These are phyloP conservation scores for Calliphora vicina DNA, from an alignment of 1,140 invertebrate species.

Conservation along the genomic window DNA sequence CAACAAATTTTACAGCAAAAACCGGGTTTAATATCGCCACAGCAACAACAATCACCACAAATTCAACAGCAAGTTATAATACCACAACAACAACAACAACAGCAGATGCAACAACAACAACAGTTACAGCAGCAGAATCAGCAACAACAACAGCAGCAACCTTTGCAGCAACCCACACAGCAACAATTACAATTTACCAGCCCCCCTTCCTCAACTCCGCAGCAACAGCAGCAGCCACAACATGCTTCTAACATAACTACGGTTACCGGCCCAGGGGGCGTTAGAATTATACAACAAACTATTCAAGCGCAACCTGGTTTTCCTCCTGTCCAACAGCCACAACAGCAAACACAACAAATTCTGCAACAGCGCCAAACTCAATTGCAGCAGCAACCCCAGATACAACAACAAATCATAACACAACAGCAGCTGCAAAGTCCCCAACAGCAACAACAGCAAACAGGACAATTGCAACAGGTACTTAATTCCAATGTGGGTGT, in stretches of 20 bases:
- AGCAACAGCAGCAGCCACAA: slow-evolving; percentile 43
- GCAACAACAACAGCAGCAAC: background rate
- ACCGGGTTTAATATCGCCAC: slow-evolving; percentile 36
- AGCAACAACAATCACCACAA: slow-evolving; percentile 40
- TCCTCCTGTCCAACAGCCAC: slow-evolving; percentile 13
- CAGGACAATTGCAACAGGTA: slow-evolving; percentile 34
- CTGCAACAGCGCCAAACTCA: slow-evolving; percentile 39
- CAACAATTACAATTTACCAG: background rate
- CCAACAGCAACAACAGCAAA: slow-evolving; percentile 44
- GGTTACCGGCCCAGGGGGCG: slow-evolving; percentile 49
- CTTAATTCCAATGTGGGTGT: background rate
- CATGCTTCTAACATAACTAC: slow-evolving; percentile 46
- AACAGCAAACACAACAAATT: slow-evolving; percentile 37
- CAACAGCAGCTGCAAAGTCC: slow-evolving; percentile 34
- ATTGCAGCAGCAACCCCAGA: slow-evolving; percentile 41
- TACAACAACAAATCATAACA: slow-evolving; percentile 36
- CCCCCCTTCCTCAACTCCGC: background rate
- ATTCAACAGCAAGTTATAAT: slow-evolving; percentile 17
- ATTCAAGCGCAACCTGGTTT: slow-evolving; percentile 48
- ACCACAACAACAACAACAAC: slow-evolving; percentile 36
- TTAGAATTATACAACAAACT: slow-evolving; percentile 59
- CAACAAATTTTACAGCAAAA: slow-evolving; percentile 25
- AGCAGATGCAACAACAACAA: background rate
- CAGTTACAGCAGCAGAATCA: background rate
- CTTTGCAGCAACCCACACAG: slow-evolving; percentile 22